Evolutionary conservation across 2,797 vertebrate genomes (phyloP).

Genomic region (Alca torda): DNA sequence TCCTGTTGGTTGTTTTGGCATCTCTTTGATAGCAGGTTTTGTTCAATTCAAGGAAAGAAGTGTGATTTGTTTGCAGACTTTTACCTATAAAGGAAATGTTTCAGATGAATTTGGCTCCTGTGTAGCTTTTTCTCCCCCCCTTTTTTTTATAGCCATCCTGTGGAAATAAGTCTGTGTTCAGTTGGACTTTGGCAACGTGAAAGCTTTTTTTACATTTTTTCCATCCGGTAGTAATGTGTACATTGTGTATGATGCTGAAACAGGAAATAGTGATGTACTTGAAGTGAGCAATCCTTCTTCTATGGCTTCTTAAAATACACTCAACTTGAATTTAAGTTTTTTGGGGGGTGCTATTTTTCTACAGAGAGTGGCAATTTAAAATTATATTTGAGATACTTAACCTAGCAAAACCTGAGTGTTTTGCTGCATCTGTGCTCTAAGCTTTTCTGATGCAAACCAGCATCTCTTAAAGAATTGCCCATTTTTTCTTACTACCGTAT

Average conservation of each 20-base stretch:
- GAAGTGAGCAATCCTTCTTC: constrained; percentile 9
- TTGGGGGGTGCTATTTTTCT: background rate
- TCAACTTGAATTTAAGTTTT: background rate
- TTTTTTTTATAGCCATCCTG: constrained; percentile 14
- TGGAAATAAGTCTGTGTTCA: constrained; percentile 72
- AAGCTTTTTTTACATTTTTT: constrained; percentile 41
- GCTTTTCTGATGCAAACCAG: background rate
- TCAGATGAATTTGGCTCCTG: constrained; percentile 19
- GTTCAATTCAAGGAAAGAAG: constrained; percentile 34
- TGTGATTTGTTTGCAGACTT: constrained; percentile 34
- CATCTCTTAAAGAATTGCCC: background rate
- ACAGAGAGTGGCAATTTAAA: background rate
- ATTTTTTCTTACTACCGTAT: background rate
- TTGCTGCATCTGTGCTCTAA: background rate
- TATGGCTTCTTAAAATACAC: constrained; percentile 24
- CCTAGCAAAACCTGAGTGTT: background rate
- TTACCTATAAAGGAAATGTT: constrained; percentile 50
- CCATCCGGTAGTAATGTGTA: constrained; percentile 10
- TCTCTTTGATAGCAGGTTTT: background rate
- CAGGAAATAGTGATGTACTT: constrained; percentile 16
- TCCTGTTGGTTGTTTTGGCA: background rate
- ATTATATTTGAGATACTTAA: constrained; percentile 2
- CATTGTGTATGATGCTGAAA: constrained; percentile 4
- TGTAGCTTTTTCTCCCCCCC: background rate
- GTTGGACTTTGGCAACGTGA: background rate